Evolutionary conservation across 1,140 invertebrate genomes (phyloP).

Genomic region (Brachionus sp.): DNA sequence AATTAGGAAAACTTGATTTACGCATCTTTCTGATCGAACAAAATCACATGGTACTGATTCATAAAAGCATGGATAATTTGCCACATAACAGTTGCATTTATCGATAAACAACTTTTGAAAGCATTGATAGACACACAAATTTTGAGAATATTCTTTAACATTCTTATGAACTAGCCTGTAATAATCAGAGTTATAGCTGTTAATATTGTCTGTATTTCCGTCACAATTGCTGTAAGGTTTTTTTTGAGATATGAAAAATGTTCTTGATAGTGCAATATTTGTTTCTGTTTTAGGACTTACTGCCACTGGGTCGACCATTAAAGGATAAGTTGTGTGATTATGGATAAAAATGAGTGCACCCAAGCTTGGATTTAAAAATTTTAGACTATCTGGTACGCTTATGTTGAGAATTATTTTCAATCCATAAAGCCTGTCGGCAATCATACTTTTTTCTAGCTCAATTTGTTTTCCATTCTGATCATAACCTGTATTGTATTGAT

Average conservation of each 20-base stretch:
- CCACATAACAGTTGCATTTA: not conserved
- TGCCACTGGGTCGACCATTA: not conserved
- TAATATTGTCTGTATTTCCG: not conserved
- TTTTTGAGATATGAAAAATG: not conserved
- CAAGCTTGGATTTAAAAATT: not conserved
- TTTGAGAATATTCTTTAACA: not conserved
- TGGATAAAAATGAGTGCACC: not conserved
- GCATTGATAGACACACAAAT: not conserved
- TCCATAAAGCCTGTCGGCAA: not conserved
- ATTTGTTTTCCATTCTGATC: not conserved
- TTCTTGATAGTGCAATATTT: constrained; percentile 8
- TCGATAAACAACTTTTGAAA: not conserved
- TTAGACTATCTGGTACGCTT: not conserved
- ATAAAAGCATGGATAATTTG: not conserved
- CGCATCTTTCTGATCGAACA: not conserved
- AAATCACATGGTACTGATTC: not conserved
- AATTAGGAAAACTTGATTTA: not conserved
- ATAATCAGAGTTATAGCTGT: not conserved
- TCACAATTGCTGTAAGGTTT: constrained; percentile 27
- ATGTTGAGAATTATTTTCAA: not conserved
- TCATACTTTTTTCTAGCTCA: not conserved
- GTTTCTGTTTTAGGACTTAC: not conserved
- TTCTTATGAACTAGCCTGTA: not conserved
- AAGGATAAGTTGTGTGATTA: not conserved
- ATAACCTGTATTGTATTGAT: not conserved